Evolutionary conservation across 2,113 vertebrate genomes (phyloP).

Genomic region (Antechinus flavipes): DNA sequence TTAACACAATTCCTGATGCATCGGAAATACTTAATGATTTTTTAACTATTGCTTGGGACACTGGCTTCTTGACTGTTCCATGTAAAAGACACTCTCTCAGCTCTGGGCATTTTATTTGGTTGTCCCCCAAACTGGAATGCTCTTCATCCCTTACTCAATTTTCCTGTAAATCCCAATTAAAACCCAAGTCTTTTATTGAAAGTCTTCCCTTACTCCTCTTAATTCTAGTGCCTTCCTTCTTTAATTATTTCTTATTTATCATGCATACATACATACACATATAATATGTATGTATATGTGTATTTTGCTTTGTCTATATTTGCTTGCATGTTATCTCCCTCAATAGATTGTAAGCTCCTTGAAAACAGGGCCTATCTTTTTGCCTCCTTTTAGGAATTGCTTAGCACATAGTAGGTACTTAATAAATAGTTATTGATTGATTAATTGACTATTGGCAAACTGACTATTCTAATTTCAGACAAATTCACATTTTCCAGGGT

Average conservation of each 20-base stretch:
- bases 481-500: neutral
- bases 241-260: neutral
- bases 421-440: neutral
- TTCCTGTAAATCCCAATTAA: neutral
- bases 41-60: neutral
- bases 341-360: neutral
- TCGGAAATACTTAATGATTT: neutral
- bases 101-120: neutral
- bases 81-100: neutral
- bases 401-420: neutral
- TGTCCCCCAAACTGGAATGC: neutral
- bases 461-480: neutral
- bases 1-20: neutral
- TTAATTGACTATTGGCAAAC: neutral
- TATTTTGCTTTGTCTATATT: neutral
- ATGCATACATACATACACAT: no score
- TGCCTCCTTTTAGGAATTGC: neutral
- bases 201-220: neutral
- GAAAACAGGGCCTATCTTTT: neutral
- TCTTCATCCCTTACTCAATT: neutral
- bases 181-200: neutral
- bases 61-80: neutral
- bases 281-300: no score
- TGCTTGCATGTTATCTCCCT: neutral
- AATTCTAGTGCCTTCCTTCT: neutral